Conservation (phyloP, 2,888 invertebrate genomes). For the Emesis russula region DNA sequence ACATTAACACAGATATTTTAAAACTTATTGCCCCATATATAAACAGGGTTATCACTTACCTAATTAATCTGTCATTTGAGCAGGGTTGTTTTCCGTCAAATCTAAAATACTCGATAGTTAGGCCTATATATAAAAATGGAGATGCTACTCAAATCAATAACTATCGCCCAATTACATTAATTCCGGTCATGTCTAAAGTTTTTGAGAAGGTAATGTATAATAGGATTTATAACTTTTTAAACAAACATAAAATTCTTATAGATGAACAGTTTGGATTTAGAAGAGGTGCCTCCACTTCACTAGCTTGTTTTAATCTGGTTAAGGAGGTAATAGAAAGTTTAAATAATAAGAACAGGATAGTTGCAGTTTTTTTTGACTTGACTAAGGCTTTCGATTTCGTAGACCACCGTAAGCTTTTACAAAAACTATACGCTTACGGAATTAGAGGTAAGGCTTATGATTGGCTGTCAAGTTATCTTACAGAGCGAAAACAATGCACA, state of each 20-base stretch:
- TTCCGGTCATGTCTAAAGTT: neutral
- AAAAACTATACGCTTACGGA: neutral
- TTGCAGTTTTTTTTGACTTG: neutral
- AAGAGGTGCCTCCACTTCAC: neutral
- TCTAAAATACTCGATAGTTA: slow-evolving; percentile 16
- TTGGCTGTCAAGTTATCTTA: slow-evolving; percentile 11
- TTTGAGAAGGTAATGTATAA: slow-evolving; percentile 33
- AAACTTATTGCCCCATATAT: neutral
- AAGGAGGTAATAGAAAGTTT: neutral
- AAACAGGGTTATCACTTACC: neutral
- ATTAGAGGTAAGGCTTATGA: neutral
- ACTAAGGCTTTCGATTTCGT: neutral
- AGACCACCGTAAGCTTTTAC: neutral
- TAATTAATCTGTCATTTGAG: slow-evolving; percentile 3
- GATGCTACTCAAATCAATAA: neutral
- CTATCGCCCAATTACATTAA: slow-evolving; percentile 21
- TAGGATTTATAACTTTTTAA: neutral
- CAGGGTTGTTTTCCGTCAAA: neutral
- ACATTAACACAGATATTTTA: slow-evolving; percentile 2
- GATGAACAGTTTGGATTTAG: neutral
- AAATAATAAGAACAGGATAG: neutral
- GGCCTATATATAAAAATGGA: slow-evolving; percentile 19
- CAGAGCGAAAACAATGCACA: neutral
- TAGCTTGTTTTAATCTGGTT: neutral
- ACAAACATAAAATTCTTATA: neutral